phyloP scores from a whole-genome alignment of 2,797 vertebrate genomes.

The Smutsia gigantea region DNA sequence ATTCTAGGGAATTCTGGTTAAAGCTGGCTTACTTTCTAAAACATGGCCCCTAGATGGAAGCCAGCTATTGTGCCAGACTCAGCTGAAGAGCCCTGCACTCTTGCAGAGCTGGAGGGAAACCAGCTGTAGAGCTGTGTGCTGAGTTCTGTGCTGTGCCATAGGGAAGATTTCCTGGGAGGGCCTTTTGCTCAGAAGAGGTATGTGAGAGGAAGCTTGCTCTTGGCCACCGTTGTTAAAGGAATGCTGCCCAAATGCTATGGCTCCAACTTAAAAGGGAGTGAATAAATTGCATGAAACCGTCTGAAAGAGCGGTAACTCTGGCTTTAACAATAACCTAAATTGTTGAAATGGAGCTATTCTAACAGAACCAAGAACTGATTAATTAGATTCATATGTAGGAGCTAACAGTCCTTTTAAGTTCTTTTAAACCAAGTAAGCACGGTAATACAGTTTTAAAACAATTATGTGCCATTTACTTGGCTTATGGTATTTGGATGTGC shows the following conservation, averaged over 20 bases:
- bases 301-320: conserved; percentile 3
- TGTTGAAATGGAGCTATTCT: conserved; percentile 48
- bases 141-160: background rate
- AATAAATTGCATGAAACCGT: conserved; percentile 26
- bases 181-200: background rate
- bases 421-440: conserved; percentile 63
- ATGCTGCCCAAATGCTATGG: background rate
- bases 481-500: conserved; percentile 51
- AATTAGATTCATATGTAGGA: conserved; percentile 50
- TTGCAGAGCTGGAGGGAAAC: background rate
- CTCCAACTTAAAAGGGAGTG: conserved; percentile 31
- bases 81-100: conserved; percentile 44
- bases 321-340: conserved; percentile 46
- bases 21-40: conserved; percentile 50
- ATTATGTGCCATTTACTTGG: conserved; percentile 31
- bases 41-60: background rate
- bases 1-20: conserved; percentile 34
- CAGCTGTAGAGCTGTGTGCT: background rate
- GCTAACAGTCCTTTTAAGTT: conserved; percentile 59
- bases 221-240: conserved; percentile 50
- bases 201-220: background rate
- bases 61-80: conserved; percentile 47
- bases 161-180: background rate
- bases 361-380: conserved; percentile 56
- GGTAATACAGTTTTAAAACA: conserved; percentile 66